Percentiles rank a stretch among this genome's conserved stretches.
These are phyloP conservation scores for Macrosiphum euphorbiae DNA, from an alignment of 2,888 invertebrate genomes.

Conservation along the genomic window DNA sequence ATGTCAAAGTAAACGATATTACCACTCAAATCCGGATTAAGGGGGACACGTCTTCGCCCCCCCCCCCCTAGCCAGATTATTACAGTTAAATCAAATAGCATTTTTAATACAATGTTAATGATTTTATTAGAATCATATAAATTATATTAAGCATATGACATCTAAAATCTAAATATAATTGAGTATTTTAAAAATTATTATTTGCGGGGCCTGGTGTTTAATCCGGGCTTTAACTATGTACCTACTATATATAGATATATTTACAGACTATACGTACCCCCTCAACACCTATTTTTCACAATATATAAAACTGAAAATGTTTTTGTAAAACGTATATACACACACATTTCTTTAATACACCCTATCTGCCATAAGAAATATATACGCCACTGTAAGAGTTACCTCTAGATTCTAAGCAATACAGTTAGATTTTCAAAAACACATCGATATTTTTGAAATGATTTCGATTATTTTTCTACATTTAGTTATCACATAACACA, in stretches of 20 bases:
- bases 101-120: not conserved
- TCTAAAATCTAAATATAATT: not conserved
- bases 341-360: not conserved
- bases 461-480: not conserved
- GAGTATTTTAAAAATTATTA: not conserved
- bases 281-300: not conserved
- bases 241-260: not conserved
- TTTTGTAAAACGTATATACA: not conserved
- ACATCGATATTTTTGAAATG: not conserved
- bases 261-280: not conserved
- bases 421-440: not conserved
- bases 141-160: not conserved
- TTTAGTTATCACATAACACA: not conserved
- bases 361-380: not conserved
- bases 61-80: too few relatives aligned
- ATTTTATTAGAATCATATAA: not conserved
- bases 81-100: not conserved
- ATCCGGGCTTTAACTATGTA: not conserved
- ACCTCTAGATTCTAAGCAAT: not conserved
- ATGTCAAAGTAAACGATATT: constrained; percentile 2
- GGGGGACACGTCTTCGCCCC: too few relatives aligned
- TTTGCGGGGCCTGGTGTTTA: not conserved
- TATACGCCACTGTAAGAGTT: not conserved
- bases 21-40: not conserved
- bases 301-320: not conserved